Percentiles rank a stretch among this genome's conserved stretches.
phyloP scores from a whole-genome alignment of 2,888 invertebrate species.

The Athrips mouffetella region DNA sequence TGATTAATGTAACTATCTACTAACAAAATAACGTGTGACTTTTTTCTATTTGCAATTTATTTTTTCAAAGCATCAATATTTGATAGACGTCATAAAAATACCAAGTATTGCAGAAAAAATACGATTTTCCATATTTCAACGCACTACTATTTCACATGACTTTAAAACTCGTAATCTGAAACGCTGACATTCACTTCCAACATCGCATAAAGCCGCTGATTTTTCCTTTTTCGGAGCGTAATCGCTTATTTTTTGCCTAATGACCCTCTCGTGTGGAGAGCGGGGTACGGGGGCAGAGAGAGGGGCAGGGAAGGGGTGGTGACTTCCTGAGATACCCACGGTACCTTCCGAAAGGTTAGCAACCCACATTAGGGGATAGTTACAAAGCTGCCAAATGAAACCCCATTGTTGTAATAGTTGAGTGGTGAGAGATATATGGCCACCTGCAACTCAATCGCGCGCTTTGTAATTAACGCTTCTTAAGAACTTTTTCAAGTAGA shows the following conservation, averaged over 20 bases:
- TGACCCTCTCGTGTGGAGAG: constrained; percentile 43
- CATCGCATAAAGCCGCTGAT: constrained; percentile 20
- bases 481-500: too few species aligned
- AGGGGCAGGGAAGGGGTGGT: constrained; percentile 22
- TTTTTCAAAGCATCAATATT: too few species aligned
- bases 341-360: constrained; percentile 46
- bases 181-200: constrained; percentile 5
- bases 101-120: too few species aligned
- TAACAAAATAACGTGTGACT: too few species aligned
- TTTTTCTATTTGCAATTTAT: too few species aligned
- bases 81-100: too few species aligned
- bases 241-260: constrained; percentile 64
- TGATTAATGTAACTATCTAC: too few species aligned
- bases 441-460: constrained; percentile 3
- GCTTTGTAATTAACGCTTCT: too few species aligned
- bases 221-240: constrained; percentile 47
- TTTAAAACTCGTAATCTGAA: too few species aligned
- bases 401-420: constrained; percentile 28
- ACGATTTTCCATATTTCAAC: too few species aligned
- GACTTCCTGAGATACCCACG: constrained; percentile 48
- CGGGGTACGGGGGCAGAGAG: constrained; percentile 19
- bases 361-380: constrained; percentile 48
- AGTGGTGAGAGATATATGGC: constrained; percentile 23
- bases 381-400: constrained; percentile 42
- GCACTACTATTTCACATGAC: too few species aligned